phyloP scores from a whole-genome alignment of 2,113 vertebrate species.

The Nicator chloris region DNA sequence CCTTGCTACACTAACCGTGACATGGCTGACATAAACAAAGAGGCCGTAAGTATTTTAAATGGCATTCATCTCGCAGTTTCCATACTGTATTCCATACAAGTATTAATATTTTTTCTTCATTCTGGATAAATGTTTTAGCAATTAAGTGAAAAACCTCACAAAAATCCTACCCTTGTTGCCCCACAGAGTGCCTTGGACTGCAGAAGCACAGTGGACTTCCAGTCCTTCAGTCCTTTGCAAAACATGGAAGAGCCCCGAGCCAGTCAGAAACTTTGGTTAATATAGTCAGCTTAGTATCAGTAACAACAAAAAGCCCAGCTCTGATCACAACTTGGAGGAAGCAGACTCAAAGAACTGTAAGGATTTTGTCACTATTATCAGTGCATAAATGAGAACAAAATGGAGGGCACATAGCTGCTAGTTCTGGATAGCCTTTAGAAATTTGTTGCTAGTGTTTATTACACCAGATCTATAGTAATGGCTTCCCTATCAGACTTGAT shows the following conservation, averaged over 20 bases:
- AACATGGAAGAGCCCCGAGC: neutral
- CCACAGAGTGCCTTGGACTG: neutral
- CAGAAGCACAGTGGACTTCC: neutral
- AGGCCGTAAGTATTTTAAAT: neutral
- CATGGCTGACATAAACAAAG: neutral
- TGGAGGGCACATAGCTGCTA: neutral
- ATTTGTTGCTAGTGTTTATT: neutral
- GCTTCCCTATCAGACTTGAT: neutral
- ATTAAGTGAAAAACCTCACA: neutral
- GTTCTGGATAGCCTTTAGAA: neutral
- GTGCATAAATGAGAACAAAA: neutral
- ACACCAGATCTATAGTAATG: neutral
- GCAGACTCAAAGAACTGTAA: neutral
- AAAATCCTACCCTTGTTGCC: neutral
- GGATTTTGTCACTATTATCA: neutral
- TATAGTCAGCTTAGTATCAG: neutral
- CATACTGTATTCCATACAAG: too few relatives aligned
- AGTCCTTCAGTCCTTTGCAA: neutral
- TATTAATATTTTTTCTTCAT: neutral
- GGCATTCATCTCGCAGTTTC: neutral
- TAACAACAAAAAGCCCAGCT: neutral
- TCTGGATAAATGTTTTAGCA: neutral
- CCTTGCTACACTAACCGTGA: neutral
- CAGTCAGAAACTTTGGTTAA: neutral
- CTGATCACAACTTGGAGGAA: neutral